Percentiles rank a stretch among this genome's conserved stretches.
phyloP scores from a whole-genome alignment of 1,140 invertebrate genomes.

The Apocrypta bakeri region DNA sequence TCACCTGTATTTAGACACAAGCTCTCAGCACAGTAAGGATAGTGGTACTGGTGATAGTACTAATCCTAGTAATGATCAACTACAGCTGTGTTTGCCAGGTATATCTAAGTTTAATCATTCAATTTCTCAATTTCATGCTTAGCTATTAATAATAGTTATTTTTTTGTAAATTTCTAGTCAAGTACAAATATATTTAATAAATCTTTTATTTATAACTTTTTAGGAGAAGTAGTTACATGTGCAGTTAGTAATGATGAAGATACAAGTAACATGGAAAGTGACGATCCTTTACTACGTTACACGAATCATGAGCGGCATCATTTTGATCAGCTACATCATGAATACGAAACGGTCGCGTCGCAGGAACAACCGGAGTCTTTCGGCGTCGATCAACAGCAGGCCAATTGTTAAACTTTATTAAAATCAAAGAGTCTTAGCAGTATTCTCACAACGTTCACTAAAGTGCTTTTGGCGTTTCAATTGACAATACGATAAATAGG shows the following conservation, averaged over 20 bases:
- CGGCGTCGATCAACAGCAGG: constrained; percentile 57
- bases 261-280: constrained; percentile 58
- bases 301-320: constrained; percentile 69
- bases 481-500: not conserved
- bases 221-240: constrained; percentile 65
- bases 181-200: not conserved
- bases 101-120: constrained; percentile 15
- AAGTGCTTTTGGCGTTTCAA: not conserved
- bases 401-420: constrained; percentile 8
- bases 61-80: constrained; percentile 76
- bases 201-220: not conserved
- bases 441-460: not conserved
- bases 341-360: constrained; percentile 14
- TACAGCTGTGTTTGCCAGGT: constrained; percentile 72
- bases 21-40: constrained; percentile 76
- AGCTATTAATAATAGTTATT: no score
- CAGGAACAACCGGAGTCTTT: constrained; percentile 43
- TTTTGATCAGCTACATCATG: constrained; percentile 4
- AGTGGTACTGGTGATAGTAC: constrained; percentile 79
- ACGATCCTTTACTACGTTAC: constrained; percentile 67
- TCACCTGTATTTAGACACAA: constrained; percentile 69
- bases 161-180: no score
- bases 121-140: no score
- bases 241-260: constrained; percentile 68
- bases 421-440: constrained; percentile 25